Evolutionary conservation across 2,113 vertebrate genomes (phyloP), one percentile per base, ranked within the genome.

Genomic region (Archilochus colubris): DNA sequence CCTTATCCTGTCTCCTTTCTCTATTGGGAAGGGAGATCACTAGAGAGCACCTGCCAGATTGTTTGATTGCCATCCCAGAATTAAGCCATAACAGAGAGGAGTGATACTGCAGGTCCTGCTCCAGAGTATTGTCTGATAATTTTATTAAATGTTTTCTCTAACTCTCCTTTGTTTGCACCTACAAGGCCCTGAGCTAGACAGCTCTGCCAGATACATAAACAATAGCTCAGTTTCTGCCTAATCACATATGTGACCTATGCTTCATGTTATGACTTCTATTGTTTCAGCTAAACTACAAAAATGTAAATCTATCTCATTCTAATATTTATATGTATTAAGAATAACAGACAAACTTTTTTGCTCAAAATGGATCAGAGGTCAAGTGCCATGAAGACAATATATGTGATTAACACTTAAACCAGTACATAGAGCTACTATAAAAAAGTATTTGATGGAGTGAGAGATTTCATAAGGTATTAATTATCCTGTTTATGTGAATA

Each of bases 131-230:
- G 28, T 12, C 31, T 73, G 12, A 20, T 18, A 22, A 57, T 69
- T 73, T 80, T 69, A 33, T 58, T 61, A 9, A 69, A 18, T 25
- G 4, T 18, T 73, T 94, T 48, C 31, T 61, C 9, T n/a, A 21
- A 28, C 2, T 22, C 3, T 27, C 13, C 8, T 79, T 43, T 80
- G 2, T 38, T 91, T 55, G 17, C 20, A 59, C 6, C 38, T 51
- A 31, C 8, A 6, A 0, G 4, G 67, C 7, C 31, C 14, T 11
- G 53, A 38, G 33, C 8, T 28, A 36, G 12, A 12, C 8, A 51
- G 9, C 10, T 48, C 54, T 46, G 15, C 14, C 15, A 62, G 25
- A 40, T 40, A 79, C 9, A 79, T 33, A 70, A 75, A 61, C 2
- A 43, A 55, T 21, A 86, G 8, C 2, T 73, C 19, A 9, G 7